Evolutionary conservation across 2,797 vertebrate species (phyloP).

Genomic region (Acestrorhynchus altus): DNA sequence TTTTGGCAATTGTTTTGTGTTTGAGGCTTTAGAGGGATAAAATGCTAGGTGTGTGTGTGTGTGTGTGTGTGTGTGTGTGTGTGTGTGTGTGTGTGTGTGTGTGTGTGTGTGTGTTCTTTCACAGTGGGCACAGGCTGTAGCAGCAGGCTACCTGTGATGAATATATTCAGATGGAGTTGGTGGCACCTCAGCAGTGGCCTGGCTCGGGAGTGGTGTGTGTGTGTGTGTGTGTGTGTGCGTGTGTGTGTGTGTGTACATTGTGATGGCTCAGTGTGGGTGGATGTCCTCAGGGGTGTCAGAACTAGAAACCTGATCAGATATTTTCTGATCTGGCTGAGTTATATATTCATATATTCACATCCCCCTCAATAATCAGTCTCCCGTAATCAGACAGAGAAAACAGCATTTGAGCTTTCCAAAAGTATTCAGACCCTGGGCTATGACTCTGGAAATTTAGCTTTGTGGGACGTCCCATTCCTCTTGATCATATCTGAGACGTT

Average conservation of each 20-base stretch:
- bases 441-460: no score
- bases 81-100: neutral
- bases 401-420: no score
- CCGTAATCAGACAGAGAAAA: no score
- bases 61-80: neutral
- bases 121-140: neutral
- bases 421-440: no score
- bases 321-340: no score
- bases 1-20: no score
- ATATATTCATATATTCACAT: no score
- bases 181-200: conserved; percentile 34
- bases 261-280: neutral
- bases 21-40: no score
- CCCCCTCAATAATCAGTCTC: no score
- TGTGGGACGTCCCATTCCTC: no score
- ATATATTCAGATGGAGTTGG: conserved; percentile 46
- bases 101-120: conserved; percentile 1
- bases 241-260: neutral
- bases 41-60: neutral
- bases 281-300: neutral
- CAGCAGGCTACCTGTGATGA: conserved; percentile 26
- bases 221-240: conserved; percentile 7
- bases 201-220: conserved; percentile 32
- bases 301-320: neutral
- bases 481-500: no score